phyloP scores from a whole-genome alignment of 2,888 invertebrate species.

The Mylabris sibirica region DNA sequence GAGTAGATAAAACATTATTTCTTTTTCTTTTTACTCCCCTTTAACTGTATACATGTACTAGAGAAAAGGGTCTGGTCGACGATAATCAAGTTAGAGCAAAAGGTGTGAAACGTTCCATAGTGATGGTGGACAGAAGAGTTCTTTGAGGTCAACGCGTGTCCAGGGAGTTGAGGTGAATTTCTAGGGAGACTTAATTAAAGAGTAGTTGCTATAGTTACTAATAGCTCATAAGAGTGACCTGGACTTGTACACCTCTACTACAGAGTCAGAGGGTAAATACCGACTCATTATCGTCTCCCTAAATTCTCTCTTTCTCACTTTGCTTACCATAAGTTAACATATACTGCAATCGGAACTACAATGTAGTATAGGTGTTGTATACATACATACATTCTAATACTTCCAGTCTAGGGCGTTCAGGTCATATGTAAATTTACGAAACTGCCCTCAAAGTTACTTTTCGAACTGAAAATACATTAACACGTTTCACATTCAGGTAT shows the following conservation, averaged over 20 bases:
- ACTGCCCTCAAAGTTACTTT: slow-evolving; percentile 32
- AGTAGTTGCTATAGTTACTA: slow-evolving; percentile 56
- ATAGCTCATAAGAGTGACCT: slow-evolving; percentile 51
- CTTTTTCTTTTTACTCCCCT: neutral
- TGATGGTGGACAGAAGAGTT: slow-evolving; percentile 38
- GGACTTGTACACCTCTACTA: slow-evolving; percentile 39
- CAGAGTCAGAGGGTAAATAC: slow-evolving; percentile 47
- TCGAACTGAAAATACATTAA: slow-evolving; percentile 35
- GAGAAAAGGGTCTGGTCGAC: slow-evolving; percentile 4
- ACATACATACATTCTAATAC: neutral
- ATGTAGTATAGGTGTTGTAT: too few relatives aligned
- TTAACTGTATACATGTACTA: neutral
- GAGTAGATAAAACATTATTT: slow-evolving; percentile 23
- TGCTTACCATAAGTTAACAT: neutral
- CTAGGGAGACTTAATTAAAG: slow-evolving; percentile 53
- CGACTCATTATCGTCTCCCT: slow-evolving; percentile 38
- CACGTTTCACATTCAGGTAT: slow-evolving; percentile 35
- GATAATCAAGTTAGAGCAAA: slow-evolving; percentile 35
- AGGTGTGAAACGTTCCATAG: slow-evolving; percentile 45
- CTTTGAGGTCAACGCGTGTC: slow-evolving; percentile 52
- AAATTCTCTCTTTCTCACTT: slow-evolving; percentile 13
- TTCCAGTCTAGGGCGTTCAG: slow-evolving; percentile 16
- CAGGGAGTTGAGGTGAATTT: slow-evolving; percentile 43
- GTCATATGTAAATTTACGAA: slow-evolving; percentile 37
- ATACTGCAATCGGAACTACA: slow-evolving; percentile 19